A percentile compares a stretch with the other conserved stretches of the same genome.
Conservation (phyloP, 2,113 vertebrate genomes). For the Sylvia atricapilla region DNA sequence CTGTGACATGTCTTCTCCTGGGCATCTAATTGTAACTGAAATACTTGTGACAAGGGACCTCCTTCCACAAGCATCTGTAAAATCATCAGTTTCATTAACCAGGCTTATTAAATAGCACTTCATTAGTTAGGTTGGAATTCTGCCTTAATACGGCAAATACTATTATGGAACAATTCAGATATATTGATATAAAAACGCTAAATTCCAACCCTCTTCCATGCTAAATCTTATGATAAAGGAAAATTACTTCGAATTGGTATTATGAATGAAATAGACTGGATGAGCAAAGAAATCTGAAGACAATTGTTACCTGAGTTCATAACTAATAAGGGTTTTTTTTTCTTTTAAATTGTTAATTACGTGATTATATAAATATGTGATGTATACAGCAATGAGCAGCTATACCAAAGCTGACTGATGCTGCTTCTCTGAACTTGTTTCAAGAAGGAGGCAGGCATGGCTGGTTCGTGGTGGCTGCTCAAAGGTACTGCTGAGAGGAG, state of each 20-base stretch:
- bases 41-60: neutral
- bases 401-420: neutral
- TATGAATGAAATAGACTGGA: neutral
- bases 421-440: neutral
- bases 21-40: neutral
- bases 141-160: neutral
- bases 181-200: neutral
- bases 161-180: neutral
- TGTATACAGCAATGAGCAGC: neutral
- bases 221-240: neutral
- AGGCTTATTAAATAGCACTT: neutral
- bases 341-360: neutral
- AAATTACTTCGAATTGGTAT: neutral
- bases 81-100: neutral
- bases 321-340: neutral
- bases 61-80: neutral
- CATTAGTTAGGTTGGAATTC: neutral
- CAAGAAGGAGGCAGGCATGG: fast-evolving
- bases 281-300: neutral
- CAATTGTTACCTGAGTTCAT: neutral
- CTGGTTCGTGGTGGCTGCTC: neutral
- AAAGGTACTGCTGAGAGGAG: neutral
- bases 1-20: neutral
- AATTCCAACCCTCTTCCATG: neutral
- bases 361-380: neutral